These are phyloP conservation scores for Scyliorhinus canicula DNA, from an alignment of 2,797 vertebrate genomes.

Conservation along the genomic window DNA sequence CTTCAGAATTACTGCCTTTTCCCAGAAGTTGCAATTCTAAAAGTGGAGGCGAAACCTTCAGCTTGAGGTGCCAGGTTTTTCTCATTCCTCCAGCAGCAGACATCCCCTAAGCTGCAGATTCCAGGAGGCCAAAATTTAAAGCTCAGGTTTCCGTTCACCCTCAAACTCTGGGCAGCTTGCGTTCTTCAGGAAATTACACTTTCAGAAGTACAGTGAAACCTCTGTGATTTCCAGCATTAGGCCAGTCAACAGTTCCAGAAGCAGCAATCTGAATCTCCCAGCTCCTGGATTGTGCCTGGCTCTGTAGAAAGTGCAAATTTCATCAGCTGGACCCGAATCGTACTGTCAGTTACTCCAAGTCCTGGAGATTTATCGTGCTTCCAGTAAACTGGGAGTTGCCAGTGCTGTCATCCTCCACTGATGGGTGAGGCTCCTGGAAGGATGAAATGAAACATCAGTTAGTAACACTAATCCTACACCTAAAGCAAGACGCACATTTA, in stretches of 20 bases:
- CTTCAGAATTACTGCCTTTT: background rate
- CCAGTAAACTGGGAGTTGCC: constrained; percentile 79
- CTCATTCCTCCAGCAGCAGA: background rate
- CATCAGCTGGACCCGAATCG: background rate
- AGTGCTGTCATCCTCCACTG: constrained; percentile 72
- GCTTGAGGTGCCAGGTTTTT: background rate
- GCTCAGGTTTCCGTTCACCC: background rate
- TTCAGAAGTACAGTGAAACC: background rate
- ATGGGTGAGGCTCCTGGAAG: constrained; percentile 75
- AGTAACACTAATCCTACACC: background rate
- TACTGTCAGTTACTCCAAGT: constrained; percentile 63
- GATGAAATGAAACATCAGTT: background rate
- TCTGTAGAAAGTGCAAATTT: background rate
- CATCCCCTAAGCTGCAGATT: background rate
- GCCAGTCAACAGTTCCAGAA: background rate
- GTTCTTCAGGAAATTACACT: no score
- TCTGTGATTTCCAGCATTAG: background rate
- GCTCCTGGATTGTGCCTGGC: background rate
- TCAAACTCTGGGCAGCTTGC: background rate
- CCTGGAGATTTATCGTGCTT: constrained; percentile 87
- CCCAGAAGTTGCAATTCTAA: background rate
- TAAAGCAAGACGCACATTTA: background rate
- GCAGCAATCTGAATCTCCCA: background rate
- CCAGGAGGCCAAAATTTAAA: background rate
- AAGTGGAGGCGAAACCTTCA: background rate